A percentile compares a stretch with the other conserved stretches of the same genome.
phyloP scores from a whole-genome alignment of 2,888 invertebrate genomes.

The Torymus tubicola region DNA sequence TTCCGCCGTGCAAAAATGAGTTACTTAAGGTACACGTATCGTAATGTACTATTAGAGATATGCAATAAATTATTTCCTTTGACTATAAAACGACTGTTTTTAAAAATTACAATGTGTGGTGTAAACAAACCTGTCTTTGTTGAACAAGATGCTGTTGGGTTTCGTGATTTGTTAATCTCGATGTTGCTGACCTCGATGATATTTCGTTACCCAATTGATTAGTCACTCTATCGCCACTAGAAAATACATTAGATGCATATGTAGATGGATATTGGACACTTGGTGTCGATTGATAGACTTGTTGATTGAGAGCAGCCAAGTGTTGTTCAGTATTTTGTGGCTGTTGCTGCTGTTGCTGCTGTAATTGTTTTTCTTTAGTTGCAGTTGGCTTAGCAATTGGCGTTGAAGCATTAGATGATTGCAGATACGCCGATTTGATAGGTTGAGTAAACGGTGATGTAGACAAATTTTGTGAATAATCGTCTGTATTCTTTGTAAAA shows the following conservation, averaged over 20 bases:
- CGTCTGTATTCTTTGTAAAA: constrained; percentile 61
- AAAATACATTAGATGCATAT: constrained; percentile 67
- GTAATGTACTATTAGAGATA: too few species aligned
- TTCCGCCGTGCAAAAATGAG: too few species aligned
- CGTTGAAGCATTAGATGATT: constrained; percentile 60
- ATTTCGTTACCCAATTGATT: constrained; percentile 35
- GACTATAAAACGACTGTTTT: too few species aligned
- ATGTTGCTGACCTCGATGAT: constrained; percentile 9
- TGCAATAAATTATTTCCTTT: too few species aligned
- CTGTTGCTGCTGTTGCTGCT: constrained; percentile 60
- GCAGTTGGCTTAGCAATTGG: constrained; percentile 52
- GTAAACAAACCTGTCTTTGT: constrained; percentile 56
- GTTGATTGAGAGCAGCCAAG: constrained; percentile 42
- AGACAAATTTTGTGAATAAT: constrained; percentile 59
- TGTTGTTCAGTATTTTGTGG: constrained; percentile 47
- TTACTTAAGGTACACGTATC: too few species aligned
- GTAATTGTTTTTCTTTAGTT: constrained; percentile 57
- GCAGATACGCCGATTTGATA: constrained; percentile 64
- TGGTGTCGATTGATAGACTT: constrained; percentile 56
- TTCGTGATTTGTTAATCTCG: constrained; percentile 56
- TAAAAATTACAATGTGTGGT: too few species aligned
- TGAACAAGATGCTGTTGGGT: constrained; percentile 59
- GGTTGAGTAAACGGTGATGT: constrained; percentile 64
- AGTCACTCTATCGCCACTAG: constrained; percentile 63
- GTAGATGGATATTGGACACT: constrained; percentile 67